Base-by-base conservation (phyloP, 2,888 invertebrate species). In the Caenorhabditis sp. region DNA sequence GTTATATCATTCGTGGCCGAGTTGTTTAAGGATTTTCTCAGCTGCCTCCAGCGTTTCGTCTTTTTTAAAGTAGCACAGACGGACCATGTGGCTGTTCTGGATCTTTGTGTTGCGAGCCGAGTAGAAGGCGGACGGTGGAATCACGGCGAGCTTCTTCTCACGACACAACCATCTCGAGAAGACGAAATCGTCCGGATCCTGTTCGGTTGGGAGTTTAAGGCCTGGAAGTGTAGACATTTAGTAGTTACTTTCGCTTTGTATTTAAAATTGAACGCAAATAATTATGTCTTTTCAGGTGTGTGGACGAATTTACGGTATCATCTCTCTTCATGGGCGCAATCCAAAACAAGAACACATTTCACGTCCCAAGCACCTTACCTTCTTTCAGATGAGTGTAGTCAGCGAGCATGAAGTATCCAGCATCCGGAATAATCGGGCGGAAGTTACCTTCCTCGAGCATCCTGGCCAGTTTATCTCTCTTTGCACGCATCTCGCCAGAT, bases 151-250 rank as follows among this genome's bases (percentile, higher is more conserved):
- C 45, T 96, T 95, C 85, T 90, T 93, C 87, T 95, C 94, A 88
- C 94, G 95, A 0, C 94, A 94, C 92, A 99, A 93, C 94, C 96
- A 98, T 90, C 96, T 95, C 0, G 95, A 95, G 90, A 99, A 98
- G 81, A 92, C 92, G 89, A 95, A 96, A 91, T 99, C 99, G 79
- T 89, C 89, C 1, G 90, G 87, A 61, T 89, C 88, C 11, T 85
- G 79, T 6, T 53, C 59, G 1, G 52, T 30, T 20, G 59, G 22
- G 2, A 70, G 59, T 4, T 59, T 59, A 22, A 70, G 46, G 0
- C 22, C 66, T 73, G 58, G 15, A 56, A 62, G 32, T 15, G 1
- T 22, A 53, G 8, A 9, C 6, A 20, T 2, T 7, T 17, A 17
- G 7, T 26, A 1, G 13, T 9, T 9, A 17, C 0, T 41, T 39